Evolutionary conservation across 2,797 vertebrate species (phyloP), one percentile per base, ranked within the genome.

Genomic region (Myotis findleyi): DNA sequence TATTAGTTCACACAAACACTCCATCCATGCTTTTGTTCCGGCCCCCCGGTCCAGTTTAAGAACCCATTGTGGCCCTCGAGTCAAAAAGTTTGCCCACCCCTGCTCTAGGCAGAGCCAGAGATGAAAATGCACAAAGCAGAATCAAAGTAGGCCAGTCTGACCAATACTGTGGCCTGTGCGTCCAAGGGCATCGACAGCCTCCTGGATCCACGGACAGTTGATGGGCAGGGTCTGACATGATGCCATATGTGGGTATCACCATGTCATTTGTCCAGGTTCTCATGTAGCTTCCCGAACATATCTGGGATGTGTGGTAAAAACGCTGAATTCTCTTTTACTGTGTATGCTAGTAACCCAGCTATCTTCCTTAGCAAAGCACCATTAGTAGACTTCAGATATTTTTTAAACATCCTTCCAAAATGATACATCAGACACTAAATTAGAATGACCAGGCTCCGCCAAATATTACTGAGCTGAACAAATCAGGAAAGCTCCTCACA

Each of bases 131-230:
- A 27, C 21, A 62, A 25, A 47, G 51, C 25, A 27, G 51, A 51
- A 27, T 76, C 69, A 44, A 83, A 89, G 23, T 4, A 14, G 20
- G 17, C 25, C 62, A 12, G 4, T 11, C 49, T 72, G 30, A 71
- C 20, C n/a, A 36, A 83, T 20, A 9, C 7, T 30, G n/a, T 30
- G 33, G 14, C 36, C 51, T 77, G 2, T 53, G 25, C 68, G 73
- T 68, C 36, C 41, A 36, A 47, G 23, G 71, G 23, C 18, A 6
- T 7, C 7, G 2, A 64, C 94, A 79, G 44, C 41, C 75, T 21
- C 0, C 0, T 1, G 17, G 53, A 30, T 41, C 7, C 30, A 53
- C 10, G 18, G 25, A 59, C 10, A 20, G 12, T 1, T 44, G 47
- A 20, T 20, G 21, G 76, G 23, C 27, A 33, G 17, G 4, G 11